Evolutionary conservation across 2,888 invertebrate species (phyloP), one percentile per base, ranked within the genome.

Genomic region (Ennomos quercinarius): DNA sequence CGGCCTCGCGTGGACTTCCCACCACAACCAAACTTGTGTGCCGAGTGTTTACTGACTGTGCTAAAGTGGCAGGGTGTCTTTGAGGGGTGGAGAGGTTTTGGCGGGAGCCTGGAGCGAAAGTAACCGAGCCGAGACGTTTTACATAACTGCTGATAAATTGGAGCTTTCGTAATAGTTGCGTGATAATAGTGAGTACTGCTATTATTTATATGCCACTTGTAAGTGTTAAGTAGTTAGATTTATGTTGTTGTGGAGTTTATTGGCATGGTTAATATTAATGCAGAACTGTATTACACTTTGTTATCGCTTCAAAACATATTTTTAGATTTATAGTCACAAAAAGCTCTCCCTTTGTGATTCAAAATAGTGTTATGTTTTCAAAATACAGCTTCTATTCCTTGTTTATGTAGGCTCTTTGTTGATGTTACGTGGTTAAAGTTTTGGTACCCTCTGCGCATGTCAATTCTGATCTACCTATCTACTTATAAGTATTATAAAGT

Each of bases 171-270:
- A 83, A 86, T 87, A 78, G 83, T 87, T 83, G 83, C 84, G 84
- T 86, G 89, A 89, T 89, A 90, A 87, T 84, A 87, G 91, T 91
- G 78, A 91, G 91, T 91, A 80, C 74, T 39, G 45, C 45, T 53
- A 57, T 56, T 57, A 56, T 59, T 50, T 46, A 51, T 41, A 49
- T 52, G 46, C 44, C 52, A 45, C 46, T 56, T 46, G 39, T 57
- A 46, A 54, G 63, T 59, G 59, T 57, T 59, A 46, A 51, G 46
- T 58, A 45, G 34, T 60, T 36, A 38, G 42, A 60, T 55, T 61
- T 51, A 35, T 63, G 57, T 47, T 57, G 54, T 39, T 56, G 37
- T 56, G 36, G 44, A 64, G 42, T 9, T 11, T n/a, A n/a, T 35
- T 43, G 9, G 48, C 48, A 44, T 58, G 53, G 53, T 50, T 38